Conservation (phyloP, 2,797 vertebrate species). For the Molossus alvarezi region DNA sequence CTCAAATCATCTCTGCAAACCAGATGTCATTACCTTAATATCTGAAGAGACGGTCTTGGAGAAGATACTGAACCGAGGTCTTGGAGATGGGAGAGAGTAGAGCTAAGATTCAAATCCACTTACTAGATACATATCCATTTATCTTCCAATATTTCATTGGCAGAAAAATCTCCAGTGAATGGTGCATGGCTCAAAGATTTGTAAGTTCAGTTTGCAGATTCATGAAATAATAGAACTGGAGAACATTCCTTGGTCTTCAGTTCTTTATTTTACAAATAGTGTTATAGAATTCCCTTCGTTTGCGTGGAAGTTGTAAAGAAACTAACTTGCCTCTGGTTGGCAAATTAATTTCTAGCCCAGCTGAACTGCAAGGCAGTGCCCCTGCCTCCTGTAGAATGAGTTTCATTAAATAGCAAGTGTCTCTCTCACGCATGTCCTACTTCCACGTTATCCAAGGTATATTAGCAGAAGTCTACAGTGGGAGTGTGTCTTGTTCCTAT, state of each 20-base stretch:
- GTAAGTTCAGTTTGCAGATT: neutral
- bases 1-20: neutral
- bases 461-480: neutral
- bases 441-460: neutral
- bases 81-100: neutral
- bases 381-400: neutral
- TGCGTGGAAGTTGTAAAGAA: neutral
- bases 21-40: neutral
- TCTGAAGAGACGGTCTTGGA: neutral
- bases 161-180: constrained; percentile 26
- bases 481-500: neutral
- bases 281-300: neutral
- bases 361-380: neutral
- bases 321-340: neutral
- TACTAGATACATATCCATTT: neutral
- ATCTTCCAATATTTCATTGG: neutral
- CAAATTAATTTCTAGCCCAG: neutral
- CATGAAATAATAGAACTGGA: neutral
- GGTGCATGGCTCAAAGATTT: constrained; percentile 7
- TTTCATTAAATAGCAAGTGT: neutral
- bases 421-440: neutral
- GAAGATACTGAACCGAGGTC: neutral
- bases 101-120: neutral
- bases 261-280: neutral
- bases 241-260: neutral